These are phyloP conservation scores for Pentamera pediparva DNA, from an alignment of 53 echinoderm and acorn worm genomes.

Conservation along the genomic window DNA sequence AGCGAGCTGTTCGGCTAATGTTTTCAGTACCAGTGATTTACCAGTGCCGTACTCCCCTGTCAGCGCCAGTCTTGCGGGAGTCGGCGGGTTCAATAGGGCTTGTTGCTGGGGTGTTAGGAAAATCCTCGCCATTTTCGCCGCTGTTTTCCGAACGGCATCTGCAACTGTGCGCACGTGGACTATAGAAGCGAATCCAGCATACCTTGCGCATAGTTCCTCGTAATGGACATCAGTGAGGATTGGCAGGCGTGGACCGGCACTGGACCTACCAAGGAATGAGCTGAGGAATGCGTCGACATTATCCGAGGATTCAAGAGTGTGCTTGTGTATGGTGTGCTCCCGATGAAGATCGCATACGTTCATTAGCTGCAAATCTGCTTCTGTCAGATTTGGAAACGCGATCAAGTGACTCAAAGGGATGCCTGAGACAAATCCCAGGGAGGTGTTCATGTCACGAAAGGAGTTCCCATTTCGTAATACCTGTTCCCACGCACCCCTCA, in stretches of 20 bases:
- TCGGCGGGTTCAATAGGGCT: background rate
- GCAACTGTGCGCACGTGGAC: slow-evolving; percentile 41
- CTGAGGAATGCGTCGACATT: background rate
- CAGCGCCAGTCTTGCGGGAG: background rate
- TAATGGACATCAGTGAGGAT: slow-evolving; percentile 24
- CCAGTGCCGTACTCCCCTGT: slow-evolving; percentile 55
- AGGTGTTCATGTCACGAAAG: slow-evolving; percentile 45
- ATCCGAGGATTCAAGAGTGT: background rate
- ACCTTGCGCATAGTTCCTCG: slow-evolving; percentile 45
- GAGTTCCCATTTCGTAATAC: slow-evolving; percentile 37
- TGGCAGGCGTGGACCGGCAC: no score
- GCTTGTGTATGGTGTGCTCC: slow-evolving; percentile 6
- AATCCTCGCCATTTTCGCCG: slow-evolving; percentile 39
- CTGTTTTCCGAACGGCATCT: slow-evolving; percentile 41
- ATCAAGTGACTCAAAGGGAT: slow-evolving; percentile 34
- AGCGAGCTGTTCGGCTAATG: slow-evolving; percentile 35
- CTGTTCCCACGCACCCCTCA: slow-evolving; percentile 41
- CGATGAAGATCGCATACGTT: slow-evolving; percentile 35
- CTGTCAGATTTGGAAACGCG: slow-evolving; percentile 41
- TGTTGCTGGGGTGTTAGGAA: slow-evolving; percentile 47
- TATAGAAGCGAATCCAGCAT: slow-evolving; percentile 44
- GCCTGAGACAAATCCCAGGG: slow-evolving; percentile 16
- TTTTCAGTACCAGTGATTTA: slow-evolving; percentile 39
- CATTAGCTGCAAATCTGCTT: slow-evolving; percentile 10
- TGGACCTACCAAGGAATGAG: background rate